Conservation (phyloP, 2,888 invertebrate species). For the Tenthredo amoena region DNA sequence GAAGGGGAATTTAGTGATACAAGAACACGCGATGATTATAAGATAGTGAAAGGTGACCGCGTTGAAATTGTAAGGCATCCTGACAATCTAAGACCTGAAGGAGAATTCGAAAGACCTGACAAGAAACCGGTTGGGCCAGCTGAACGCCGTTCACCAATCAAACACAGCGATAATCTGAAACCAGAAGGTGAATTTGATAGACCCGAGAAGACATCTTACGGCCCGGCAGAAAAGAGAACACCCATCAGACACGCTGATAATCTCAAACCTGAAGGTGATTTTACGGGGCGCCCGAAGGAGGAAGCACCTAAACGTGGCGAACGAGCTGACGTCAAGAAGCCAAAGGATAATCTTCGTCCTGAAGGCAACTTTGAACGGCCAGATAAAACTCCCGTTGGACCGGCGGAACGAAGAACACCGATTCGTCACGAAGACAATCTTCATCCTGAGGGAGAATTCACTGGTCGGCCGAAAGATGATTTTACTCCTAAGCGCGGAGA, state of each 20-base stretch:
- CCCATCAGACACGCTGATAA: conserved; percentile 80
- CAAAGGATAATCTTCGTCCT: conserved; percentile 81
- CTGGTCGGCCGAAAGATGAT: conserved; percentile 80
- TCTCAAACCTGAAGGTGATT: conserved; percentile 81
- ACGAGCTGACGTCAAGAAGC: conserved; percentile 72
- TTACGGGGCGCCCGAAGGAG: conserved; percentile 70
- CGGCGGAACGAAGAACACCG: conserved; percentile 77
- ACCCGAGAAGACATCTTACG: conserved; percentile 70
- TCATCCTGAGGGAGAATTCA: conserved; percentile 81
- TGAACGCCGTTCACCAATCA: conserved; percentile 73
- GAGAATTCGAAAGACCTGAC: conserved; percentile 74
- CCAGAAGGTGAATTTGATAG: conserved; percentile 79
- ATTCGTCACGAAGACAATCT: conserved; percentile 79
- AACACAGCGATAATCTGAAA: conserved; percentile 80
- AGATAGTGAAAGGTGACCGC: conserved; percentile 80
- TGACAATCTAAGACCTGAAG: conserved; percentile 79
- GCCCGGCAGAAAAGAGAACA: conserved; percentile 78
- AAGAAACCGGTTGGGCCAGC: conserved; percentile 67
- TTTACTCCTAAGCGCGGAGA: conserved; percentile 81
- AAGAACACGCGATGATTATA: conserved; percentile 80
- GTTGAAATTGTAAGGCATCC: conserved; percentile 79
- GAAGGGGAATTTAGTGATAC: conserved; percentile 82
- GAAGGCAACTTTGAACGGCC: conserved; percentile 81
- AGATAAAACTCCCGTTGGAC: conserved; percentile 80
- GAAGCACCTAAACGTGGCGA: conserved; percentile 78